Base-by-base conservation (phyloP, 2,113 vertebrate species). In the Todiramphus chloris region DNA sequence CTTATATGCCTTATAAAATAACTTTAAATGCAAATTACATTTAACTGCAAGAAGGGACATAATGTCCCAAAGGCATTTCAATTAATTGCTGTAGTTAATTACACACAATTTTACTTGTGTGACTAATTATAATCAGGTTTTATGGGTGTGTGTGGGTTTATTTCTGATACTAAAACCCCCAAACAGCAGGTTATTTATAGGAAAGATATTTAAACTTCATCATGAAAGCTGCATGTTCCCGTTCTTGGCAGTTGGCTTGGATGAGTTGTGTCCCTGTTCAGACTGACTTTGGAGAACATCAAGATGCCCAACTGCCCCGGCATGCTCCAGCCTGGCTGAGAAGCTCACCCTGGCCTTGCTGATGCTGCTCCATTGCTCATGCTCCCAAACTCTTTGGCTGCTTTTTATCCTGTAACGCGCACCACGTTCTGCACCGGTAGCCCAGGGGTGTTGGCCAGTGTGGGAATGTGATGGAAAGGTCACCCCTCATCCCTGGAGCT, bases 81-180 rank as follows among this genome's bases (percentile, higher is more conserved):
- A 67, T 96, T 96, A 95, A 92, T 86, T 51, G 63, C 79, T 90
- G 46, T 63, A 63, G 79, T 89, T 96, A 95, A 94, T 90, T 86
- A 77, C 79, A 70, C 79, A 63, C 76, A 44, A 83, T 95, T 95
- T 86, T 80, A 46, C 89, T 93, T 94, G 80, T 86, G 68, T 90
- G 56, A 86, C 89, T 93, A 59, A 94, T 92, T 90, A 74, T 37
- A 89, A 83, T 77, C 76, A 86, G 37, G 64, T 77, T 94, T 93
- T 93, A 67, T 39, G 5, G 7, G 59, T 90, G 44, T 60, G 11
- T 80, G 27, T 74, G 73, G 59, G 67, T 92, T 92, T 77, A 77
- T 81, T 93, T 86, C 72, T 70, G 64, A 37, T 31, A 53, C 43
- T 83, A 74, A 86, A 86, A 88, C 37, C 72, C 55, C 51, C 50